These are phyloP conservation scores for Osmerus mordax DNA, from an alignment of 2,113 vertebrate genomes.

Conservation along the genomic window DNA sequence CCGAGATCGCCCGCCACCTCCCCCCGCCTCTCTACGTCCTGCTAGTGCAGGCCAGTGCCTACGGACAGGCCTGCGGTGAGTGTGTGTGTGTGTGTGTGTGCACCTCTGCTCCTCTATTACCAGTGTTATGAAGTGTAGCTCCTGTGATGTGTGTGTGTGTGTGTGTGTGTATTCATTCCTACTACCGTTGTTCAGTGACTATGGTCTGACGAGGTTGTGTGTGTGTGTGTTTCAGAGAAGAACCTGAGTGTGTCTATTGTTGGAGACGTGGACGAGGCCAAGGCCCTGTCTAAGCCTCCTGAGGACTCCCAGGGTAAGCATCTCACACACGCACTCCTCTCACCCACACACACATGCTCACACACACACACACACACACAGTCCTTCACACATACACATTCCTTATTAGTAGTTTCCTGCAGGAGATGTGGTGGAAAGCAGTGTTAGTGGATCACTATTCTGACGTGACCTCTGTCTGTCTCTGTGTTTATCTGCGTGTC, in stretches of 20 bases:
- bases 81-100: background rate
- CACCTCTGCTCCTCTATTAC: background rate
- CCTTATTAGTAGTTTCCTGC: background rate
- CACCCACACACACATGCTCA: background rate
- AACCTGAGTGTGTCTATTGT: slow-evolving; percentile 84
- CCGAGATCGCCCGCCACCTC: slow-evolving; percentile 88
- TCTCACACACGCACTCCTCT: background rate
- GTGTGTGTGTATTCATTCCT: background rate
- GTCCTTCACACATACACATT: background rate
- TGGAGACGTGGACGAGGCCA: slow-evolving; percentile 95
- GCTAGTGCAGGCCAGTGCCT: slow-evolving; percentile 93
- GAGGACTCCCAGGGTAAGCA: slow-evolving; percentile 92
- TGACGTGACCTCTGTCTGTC: too few species aligned
- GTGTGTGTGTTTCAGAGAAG: slow-evolving; percentile 78
- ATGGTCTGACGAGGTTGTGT: background rate
- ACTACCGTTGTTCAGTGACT: background rate
- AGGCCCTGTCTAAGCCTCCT: slow-evolving; percentile 90
- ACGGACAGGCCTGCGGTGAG: slow-evolving; percentile 94
- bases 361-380: background rate
- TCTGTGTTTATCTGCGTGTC: background rate
- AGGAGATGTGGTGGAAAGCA: too few species aligned
- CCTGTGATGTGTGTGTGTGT: background rate
- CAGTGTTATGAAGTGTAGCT: background rate
- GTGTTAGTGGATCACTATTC: too few species aligned
- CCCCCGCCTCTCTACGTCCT: slow-evolving; percentile 92